Conservation (phyloP, 2,797 vertebrate species). For the Sebastes dallii region DNA sequence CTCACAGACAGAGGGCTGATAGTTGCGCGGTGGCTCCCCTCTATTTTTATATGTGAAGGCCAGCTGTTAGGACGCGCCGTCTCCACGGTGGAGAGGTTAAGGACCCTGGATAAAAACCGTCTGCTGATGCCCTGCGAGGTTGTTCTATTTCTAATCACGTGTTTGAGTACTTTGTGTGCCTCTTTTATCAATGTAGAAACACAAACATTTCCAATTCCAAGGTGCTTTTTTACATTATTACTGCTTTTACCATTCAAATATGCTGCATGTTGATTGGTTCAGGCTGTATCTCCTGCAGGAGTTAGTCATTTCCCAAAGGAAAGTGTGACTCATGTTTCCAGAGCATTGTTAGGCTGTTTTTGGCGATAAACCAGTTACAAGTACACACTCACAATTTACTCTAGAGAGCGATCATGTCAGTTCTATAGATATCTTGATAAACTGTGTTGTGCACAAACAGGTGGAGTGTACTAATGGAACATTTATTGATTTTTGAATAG, state of each 20-base stretch:
- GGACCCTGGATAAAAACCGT: conserved; percentile 19
- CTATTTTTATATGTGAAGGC: conserved; percentile 62
- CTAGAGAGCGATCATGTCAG: not conserved
- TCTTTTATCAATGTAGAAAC: not conserved
- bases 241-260: not conserved
- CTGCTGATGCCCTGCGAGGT: not conserved
- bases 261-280: not conserved
- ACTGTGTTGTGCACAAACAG: conserved; percentile 2
- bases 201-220: not conserved
- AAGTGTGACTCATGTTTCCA: not conserved
- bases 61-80: conserved; percentile 30
- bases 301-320: not conserved
- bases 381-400: not conserved
- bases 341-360: not conserved
- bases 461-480: not conserved
- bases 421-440: not conserved
- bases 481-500: conserved; percentile 14
- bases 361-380: not conserved
- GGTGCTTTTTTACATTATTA: not conserved
- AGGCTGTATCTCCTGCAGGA: not conserved
- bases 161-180: not conserved
- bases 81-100: conserved; percentile 24
- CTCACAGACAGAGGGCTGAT: conserved; percentile 30
- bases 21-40: conserved; percentile 23
- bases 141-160: conserved; percentile 7